Evolutionary conservation across 2,888 invertebrate species (phyloP), one percentile per base, ranked within the genome.

Genomic region (Synanthedon myopaeformis): DNA sequence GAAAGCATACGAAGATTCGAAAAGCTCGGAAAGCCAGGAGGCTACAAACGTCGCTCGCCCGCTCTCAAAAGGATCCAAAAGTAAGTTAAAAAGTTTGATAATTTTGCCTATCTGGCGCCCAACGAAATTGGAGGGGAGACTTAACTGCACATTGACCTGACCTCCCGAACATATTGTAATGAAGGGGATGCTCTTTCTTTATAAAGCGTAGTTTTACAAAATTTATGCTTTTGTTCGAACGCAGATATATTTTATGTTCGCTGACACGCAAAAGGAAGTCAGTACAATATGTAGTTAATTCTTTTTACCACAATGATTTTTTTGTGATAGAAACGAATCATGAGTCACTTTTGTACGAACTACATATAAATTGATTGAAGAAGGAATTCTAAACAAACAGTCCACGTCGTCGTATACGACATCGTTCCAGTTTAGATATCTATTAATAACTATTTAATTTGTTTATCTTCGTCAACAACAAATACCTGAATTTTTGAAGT

Each of bases 191-290:
- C 23, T 23, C 23, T 23, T 72, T 82, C 79, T 81, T 73, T 78
- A 79, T 81, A 81, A 74, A 73, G 67, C 67, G 70, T 65, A 74
- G 70, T 85, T 87, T 84, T 79, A 77, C 79, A 76, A 82, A 85
- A 86, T 85, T 87, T 86, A 86, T 84, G 84, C 81, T 83, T 82
- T 80, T 74, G 79, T 83, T 77, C 73, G 79, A 80, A 85, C 82
- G 82, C 85, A 85, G 75, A 76, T 70, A 83, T 81, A 72, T 86
- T 87, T 86, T 85, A 86, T 86, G 83, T 79, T 70, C 66, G 66
- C 71, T 67, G 67, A 72, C 86, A 86, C 86, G 86, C 86, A 67
- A 85, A 81, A 84, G 84, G 83, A 85, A 84, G 81, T 82, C 63
- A 64, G 70, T n/a, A n/a, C n/a, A n/a, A n/a, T n/a, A n/a, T n/a